Evolutionary conservation across 2,888 invertebrate species (phyloP).

Genomic region (Dolomedes plantarius): DNA sequence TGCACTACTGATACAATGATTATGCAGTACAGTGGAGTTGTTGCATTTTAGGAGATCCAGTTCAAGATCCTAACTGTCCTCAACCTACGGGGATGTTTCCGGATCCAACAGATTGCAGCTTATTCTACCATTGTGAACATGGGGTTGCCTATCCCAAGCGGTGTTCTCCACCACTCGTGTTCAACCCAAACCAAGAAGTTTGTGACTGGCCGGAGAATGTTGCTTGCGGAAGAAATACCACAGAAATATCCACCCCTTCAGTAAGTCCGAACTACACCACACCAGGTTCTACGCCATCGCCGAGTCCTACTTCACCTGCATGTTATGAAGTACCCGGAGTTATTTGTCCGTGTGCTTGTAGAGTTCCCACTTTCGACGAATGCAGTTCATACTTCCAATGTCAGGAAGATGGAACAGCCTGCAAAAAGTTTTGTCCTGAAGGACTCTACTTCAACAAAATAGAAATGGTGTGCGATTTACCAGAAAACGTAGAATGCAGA

Average conservation of each 20-base stretch:
- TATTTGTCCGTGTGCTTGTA: slow-evolving; percentile 51
- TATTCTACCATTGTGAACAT: slow-evolving; percentile 77
- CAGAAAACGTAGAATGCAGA: slow-evolving; percentile 50
- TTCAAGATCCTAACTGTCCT: slow-evolving; percentile 24
- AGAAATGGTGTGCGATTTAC: slow-evolving; percentile 55
- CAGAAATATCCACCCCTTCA: too few species aligned
- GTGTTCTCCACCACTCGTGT: slow-evolving; percentile 45
- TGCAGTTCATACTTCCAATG: slow-evolving; percentile 51
- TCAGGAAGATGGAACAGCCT: slow-evolving; percentile 30
- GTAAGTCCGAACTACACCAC: too few species aligned
- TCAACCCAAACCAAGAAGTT: slow-evolving; percentile 40
- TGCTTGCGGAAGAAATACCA: slow-evolving; percentile 24
- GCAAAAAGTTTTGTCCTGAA: slow-evolving; percentile 50
- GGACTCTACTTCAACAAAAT: slow-evolving; percentile 54
- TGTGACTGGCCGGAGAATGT: slow-evolving; percentile 70
- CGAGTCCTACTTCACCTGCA: neutral
- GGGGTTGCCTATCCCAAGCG: slow-evolving; percentile 83
- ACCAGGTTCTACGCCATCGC: neutral
- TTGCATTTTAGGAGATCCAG: neutral
- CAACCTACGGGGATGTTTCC: slow-evolving; percentile 36
- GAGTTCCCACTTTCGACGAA: slow-evolving; percentile 42
- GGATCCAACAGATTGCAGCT: slow-evolving; percentile 30
- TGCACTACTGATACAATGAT: too few species aligned
- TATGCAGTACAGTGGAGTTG: too few species aligned
- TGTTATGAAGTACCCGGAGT: slow-evolving; percentile 33